phyloP scores from a whole-genome alignment of 2,797 vertebrate genomes.

The Lepilemur septentrionalis region DNA sequence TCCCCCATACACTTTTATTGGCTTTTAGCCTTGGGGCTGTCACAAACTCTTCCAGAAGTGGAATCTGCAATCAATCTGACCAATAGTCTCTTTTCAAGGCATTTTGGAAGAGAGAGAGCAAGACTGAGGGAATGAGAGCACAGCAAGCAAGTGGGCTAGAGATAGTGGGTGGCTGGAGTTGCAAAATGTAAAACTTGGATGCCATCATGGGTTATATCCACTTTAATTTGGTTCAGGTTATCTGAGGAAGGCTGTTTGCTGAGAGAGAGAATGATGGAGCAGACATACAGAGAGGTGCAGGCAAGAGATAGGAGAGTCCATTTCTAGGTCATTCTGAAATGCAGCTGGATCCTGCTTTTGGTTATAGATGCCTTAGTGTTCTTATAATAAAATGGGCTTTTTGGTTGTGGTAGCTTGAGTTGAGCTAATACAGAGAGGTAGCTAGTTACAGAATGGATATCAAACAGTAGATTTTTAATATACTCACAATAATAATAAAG shows the following conservation, averaged over 20 bases:
- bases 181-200: neutral
- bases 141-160: neutral
- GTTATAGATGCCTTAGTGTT: neutral
- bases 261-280: neutral
- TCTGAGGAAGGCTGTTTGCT: neutral
- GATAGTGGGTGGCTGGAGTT: neutral
- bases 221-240: constrained; percentile 1
- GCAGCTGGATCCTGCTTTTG: neutral
- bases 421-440: neutral
- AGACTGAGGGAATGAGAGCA: neutral
- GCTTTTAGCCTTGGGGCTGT: neutral
- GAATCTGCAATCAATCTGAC: neutral
- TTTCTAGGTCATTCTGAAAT: neutral
- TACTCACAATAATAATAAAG: neutral
- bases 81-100: neutral
- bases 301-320: neutral
- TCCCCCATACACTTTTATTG: neutral
- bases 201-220: neutral
- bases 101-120: neutral
- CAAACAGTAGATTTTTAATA: neutral
- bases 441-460: neutral
- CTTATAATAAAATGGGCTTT: neutral
- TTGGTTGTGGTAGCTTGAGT: neutral
- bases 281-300: neutral
- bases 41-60: neutral